A percentile compares a stretch with the other conserved stretches of the same genome.
These are phyloP conservation scores for Struthio camelus DNA, from an alignment of 2,113 vertebrate genomes.

Conservation along the genomic window DNA sequence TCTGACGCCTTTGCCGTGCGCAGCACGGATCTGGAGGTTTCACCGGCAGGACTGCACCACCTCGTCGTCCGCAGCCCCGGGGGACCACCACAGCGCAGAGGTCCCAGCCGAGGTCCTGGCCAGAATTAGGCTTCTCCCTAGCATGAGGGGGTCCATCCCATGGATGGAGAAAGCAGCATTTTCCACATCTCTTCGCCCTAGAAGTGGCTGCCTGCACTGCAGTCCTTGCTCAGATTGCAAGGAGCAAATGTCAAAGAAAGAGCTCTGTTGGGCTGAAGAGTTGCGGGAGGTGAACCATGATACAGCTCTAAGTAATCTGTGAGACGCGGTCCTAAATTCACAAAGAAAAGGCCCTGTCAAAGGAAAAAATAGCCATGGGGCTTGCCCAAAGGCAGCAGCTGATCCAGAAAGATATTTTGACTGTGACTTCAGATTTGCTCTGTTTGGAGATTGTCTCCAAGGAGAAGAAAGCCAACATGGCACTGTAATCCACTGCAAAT, in stretches of 20 bases:
- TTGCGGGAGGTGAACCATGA: neutral
- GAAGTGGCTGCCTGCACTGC: neutral
- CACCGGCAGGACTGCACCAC: neutral
- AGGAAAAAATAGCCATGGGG: neutral
- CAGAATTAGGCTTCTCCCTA: neutral
- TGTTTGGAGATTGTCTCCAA: neutral
- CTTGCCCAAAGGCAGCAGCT: neutral
- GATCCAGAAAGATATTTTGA: neutral
- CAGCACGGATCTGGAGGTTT: neutral
- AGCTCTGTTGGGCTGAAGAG: too few species aligned
- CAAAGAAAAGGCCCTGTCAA: neutral
- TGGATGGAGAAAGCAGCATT: neutral
- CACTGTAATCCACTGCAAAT: fast-evolving
- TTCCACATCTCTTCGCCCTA: neutral
- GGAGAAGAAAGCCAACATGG: neutral
- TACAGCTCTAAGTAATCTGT: too few species aligned
- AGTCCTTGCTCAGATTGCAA: neutral
- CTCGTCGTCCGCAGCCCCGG: neutral
- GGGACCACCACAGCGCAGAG: neutral
- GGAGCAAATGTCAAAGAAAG: neutral
- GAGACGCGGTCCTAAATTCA: neutral
- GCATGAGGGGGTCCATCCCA: neutral
- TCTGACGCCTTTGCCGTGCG: neutral
- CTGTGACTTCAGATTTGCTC: fast-evolving
- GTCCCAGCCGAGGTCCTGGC: neutral